Conservation (phyloP, 2,888 invertebrate species). For the Aelia acuminata region DNA sequence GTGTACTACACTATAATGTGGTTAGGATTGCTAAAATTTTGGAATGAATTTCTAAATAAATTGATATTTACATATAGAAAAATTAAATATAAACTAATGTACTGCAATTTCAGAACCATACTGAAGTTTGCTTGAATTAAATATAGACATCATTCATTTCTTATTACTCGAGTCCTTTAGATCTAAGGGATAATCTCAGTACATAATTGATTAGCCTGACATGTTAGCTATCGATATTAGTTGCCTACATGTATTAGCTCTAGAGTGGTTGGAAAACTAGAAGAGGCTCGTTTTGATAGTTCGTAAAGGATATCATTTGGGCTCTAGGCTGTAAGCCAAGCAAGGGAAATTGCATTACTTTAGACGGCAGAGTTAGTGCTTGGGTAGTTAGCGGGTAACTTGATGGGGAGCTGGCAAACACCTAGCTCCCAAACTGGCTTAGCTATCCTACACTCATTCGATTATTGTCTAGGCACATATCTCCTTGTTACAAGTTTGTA, state of each 20-base stretch:
- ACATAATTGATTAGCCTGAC: background rate
- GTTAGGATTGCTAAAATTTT: too few relatives aligned
- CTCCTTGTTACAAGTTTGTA: background rate
- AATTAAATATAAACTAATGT: too few relatives aligned
- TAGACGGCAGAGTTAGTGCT: conserved; percentile 13
- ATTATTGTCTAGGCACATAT: conserved; percentile 26
- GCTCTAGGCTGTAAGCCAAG: background rate
- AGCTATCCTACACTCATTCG: background rate
- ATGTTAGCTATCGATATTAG: background rate
- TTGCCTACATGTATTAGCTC: background rate
- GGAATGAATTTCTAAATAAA: too few relatives aligned
- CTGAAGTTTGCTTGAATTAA: too few relatives aligned
- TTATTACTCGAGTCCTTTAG: background rate
- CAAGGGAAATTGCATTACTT: conserved; percentile 21
- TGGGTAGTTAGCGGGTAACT: conserved; percentile 37
- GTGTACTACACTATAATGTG: too few relatives aligned
- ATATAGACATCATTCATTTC: background rate
- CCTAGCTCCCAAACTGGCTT: background rate
- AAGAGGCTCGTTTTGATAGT: background rate
- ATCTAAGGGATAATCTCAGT: background rate
- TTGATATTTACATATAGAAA: too few relatives aligned
- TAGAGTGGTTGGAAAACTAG: background rate
- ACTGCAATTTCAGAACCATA: too few relatives aligned
- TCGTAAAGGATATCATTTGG: conserved; percentile 28
- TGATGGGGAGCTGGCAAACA: conserved; percentile 24